These are phyloP conservation scores for Nasonia vitripennis DNA, from an alignment of 1,140 invertebrate species.

Conservation along the genomic window DNA sequence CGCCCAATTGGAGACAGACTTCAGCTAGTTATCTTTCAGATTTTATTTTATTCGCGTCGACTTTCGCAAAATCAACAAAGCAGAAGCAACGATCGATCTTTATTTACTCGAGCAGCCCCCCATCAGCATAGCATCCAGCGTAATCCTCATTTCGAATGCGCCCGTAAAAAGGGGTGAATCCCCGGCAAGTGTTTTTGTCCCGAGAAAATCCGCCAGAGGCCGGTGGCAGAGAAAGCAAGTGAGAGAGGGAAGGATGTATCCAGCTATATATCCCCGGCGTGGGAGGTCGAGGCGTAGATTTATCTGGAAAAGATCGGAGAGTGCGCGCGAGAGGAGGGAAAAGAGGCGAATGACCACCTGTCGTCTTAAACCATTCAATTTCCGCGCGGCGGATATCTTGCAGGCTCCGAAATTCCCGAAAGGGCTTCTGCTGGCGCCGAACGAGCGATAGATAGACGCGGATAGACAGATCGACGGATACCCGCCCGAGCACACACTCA, in stretches of 20 bases:
- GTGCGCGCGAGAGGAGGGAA: background rate
- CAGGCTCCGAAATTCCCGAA: constrained; percentile 7
- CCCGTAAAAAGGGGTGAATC: background rate
- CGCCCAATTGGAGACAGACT: no score
- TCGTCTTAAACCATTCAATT: constrained; percentile 48
- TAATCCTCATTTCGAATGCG: background rate
- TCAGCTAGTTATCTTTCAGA: no score
- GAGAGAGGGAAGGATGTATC: background rate
- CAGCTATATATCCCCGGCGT: background rate
- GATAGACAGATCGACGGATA: constrained; percentile 28
- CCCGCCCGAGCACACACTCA: no score
- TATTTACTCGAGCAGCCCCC: no score
- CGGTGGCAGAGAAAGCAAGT: background rate
- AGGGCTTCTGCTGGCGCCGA: constrained; percentile 1
- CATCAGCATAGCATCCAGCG: background rate
- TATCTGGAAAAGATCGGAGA: constrained; percentile 13
- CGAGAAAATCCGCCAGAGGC: background rate
- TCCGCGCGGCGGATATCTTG: constrained; percentile 24
- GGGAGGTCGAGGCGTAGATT: background rate
- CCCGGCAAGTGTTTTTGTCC: background rate
- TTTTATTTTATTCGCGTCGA: no score
- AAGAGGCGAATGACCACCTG: constrained; percentile 36
- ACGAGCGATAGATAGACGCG: background rate
- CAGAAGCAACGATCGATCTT: background rate
- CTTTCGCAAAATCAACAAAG: background rate